Evolutionary conservation across 2,797 vertebrate species (phyloP), one percentile per base, ranked within the genome.

Genomic region (Acanthis flammea): DNA sequence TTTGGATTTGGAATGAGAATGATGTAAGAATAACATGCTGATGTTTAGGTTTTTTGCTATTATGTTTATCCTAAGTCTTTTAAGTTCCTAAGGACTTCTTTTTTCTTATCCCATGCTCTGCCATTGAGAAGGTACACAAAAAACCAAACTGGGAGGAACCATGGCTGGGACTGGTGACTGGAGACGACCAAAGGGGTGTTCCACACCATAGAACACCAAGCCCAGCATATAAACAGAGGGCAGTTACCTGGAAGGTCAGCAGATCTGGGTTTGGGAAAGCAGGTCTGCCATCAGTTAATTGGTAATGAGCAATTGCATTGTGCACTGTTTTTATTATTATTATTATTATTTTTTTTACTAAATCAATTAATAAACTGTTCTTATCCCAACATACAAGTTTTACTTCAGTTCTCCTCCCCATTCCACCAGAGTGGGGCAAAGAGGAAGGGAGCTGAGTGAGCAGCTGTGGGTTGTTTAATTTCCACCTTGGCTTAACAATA

Each of bases 151-250:
- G 39, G 6, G n/a, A 67, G 4, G 15, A 19, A 39, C 10, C 16
- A 30, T 8, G 45, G 6, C 16, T 53, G 28, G 13, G 6, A 25
- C 9, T 33, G 47, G 39, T 21, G 33, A 45, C 54, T 45, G 47
- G 14, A 39, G 7, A 16, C 39, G 13, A 45, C 19, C 19, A 41
- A 47, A 61, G 24, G 4, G 10, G 0, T 18, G 5, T 53, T 45
- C 10, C 7, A 39, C 39, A 19, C 16, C 3, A 4, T 0, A 21
- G 16, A 75, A 45, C 8, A 45, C 5, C 30, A 39, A 45, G 24
- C 9, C 24, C 19, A 28, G 9, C 2, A 19, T 11, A 11, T 21
- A 21, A n/a, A 67, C 0, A 1, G 6, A 9, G 28, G 4, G 1
- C 16, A 21, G 6, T 60, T 30, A 24, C 4, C 16, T 14, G 12